A percentile compares a stretch with the other conserved stretches of the same genome.
phyloP scores from a whole-genome alignment of 2,888 invertebrate genomes.

The Magallana nippona region DNA sequence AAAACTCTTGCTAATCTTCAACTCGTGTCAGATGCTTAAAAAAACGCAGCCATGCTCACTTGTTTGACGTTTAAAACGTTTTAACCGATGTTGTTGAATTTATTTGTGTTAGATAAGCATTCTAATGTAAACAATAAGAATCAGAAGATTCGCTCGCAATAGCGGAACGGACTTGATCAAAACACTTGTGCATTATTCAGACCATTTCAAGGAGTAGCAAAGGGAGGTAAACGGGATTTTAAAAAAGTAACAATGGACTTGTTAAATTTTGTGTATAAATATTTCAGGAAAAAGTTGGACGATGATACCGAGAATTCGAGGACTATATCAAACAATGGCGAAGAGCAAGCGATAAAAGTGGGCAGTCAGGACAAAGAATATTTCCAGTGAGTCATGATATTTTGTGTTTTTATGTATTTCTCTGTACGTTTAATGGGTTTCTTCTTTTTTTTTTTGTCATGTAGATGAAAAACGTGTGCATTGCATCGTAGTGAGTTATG shows the following conservation, averaged over 20 bases:
- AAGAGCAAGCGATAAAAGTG: background rate
- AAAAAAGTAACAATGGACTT: background rate
- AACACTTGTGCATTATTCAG: background rate
- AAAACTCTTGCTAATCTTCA: slow-evolving; percentile 4
- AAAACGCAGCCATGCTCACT: background rate
- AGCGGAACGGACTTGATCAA: background rate
- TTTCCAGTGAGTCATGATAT: background rate
- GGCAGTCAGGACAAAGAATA: background rate
- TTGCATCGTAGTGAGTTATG: too few relatives aligned
- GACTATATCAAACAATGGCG: background rate
- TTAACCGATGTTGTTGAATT: slow-evolving; percentile 1
- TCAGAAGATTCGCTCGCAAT: background rate
- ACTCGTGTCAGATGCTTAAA: slow-evolving; percentile 21
- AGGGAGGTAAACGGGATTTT: background rate
- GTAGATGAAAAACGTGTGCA: too few relatives aligned
- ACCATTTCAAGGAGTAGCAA: background rate
- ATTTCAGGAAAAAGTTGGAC: slow-evolving; percentile 23
- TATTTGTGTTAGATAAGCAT: background rate
- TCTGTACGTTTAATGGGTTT: too few relatives aligned
- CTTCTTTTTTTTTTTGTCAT: too few relatives aligned
- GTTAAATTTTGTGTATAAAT: background rate
- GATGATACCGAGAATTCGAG: background rate
- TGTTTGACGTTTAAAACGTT: slow-evolving; percentile 26
- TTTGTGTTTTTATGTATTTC: too few relatives aligned
- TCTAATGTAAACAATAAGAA: background rate